Percentiles rank a stretch among this genome's conserved stretches.
These are phyloP conservation scores for Lysandra bellargus DNA, from an alignment of 2,888 invertebrate species.

Conservation along the genomic window DNA sequence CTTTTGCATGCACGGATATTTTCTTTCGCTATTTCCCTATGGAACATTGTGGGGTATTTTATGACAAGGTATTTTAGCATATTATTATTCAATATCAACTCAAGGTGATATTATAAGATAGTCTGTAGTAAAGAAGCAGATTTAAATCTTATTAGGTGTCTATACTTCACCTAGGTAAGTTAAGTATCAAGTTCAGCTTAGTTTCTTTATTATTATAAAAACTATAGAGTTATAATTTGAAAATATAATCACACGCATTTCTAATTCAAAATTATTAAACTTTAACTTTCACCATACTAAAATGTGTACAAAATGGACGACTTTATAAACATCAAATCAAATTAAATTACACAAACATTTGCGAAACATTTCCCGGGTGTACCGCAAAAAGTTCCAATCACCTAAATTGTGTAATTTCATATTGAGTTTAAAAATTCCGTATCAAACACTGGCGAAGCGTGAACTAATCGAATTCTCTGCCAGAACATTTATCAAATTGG, in stretches of 20 bases:
- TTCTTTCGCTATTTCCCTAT: not conserved
- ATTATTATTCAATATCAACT: no score
- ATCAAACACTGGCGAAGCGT: slow-evolving; percentile 5
- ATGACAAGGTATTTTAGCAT: not conserved
- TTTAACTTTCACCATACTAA: not conserved
- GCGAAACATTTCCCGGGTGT: not conserved
- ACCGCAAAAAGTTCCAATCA: slow-evolving; percentile 20
- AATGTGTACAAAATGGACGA: not conserved
- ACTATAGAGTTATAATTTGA: no score
- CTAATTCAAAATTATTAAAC: no score
- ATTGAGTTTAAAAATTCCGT: slow-evolving; percentile 20
- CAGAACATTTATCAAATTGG: not conserved
- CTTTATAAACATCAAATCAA: not conserved
- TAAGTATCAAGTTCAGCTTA: no score
- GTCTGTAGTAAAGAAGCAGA: no score
- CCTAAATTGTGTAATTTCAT: slow-evolving; percentile 26
- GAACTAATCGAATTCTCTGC: not conserved
- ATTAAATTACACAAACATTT: slow-evolving; percentile 11
- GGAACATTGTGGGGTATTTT: not conserved
- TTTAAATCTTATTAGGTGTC: no score
- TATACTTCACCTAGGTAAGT: no score
- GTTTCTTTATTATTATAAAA: no score
- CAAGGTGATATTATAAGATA: no score
- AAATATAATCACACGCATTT: no score
- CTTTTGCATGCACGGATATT: slow-evolving; percentile 6